A percentile compares a stretch with the other conserved stretches of the same genome.
These are phyloP conservation scores for Ophion costatus DNA, from an alignment of 2,888 invertebrate species.

Conservation along the genomic window DNA sequence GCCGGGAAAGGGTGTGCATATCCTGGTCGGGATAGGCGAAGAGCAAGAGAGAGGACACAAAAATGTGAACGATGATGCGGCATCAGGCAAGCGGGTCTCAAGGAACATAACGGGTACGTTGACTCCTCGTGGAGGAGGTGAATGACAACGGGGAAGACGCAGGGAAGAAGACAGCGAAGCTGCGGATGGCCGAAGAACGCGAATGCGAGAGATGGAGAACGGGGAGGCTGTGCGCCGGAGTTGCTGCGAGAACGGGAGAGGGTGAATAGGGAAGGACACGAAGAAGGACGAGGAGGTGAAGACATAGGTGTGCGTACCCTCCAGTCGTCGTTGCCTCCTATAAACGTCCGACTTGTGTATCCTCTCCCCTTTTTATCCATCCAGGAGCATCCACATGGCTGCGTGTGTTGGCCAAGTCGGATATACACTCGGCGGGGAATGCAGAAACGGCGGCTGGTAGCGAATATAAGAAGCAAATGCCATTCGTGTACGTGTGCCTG, in stretches of 20 bases:
- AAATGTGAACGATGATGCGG: constrained; percentile 40
- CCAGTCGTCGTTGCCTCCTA: constrained; percentile 13
- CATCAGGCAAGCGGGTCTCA: constrained; percentile 9
- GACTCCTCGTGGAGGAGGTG: constrained; percentile 46
- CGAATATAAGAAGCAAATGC: background rate
- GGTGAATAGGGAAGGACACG: constrained; percentile 61
- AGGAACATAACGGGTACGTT: constrained; percentile 54
- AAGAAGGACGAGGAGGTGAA: constrained; percentile 21
- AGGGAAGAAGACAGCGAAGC: constrained; percentile 10
- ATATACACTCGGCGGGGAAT: constrained; percentile 54
- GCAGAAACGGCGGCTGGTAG: constrained; percentile 48
- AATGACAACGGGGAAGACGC: constrained; percentile 59
- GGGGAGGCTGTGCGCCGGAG: constrained; percentile 63
- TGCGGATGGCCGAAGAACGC: constrained; percentile 38
- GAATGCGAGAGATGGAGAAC: constrained; percentile 70
- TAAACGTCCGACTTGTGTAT: constrained; percentile 14
- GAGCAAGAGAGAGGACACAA: constrained; percentile 14
- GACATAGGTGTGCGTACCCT: constrained; percentile 56
- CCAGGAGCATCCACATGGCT: background rate
- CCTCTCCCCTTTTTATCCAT: constrained; percentile 25
- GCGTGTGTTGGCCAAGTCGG: background rate
- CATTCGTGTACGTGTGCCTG: background rate
- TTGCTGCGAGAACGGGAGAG: constrained; percentile 62
- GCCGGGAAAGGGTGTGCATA: constrained; percentile 28
- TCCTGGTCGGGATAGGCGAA: constrained; percentile 6